Conservation (phyloP, 2,113 vertebrate species). For the Parus major region DNA sequence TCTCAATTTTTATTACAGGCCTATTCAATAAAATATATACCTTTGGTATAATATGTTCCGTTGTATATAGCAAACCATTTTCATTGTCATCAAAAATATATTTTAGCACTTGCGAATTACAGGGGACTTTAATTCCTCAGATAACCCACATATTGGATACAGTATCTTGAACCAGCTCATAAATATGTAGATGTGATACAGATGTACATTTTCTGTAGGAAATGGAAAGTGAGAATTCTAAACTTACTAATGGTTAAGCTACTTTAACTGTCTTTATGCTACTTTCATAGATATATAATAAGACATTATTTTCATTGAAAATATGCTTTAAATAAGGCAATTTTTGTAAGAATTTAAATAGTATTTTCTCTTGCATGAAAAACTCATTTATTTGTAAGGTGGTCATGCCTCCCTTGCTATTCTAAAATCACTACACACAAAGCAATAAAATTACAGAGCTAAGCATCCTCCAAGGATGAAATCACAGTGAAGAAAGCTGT, state of each 20-base stretch:
- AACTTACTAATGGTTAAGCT: background rate
- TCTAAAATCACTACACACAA: constrained; percentile 36
- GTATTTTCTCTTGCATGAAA: constrained; percentile 2
- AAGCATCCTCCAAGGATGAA: constrained; percentile 59
- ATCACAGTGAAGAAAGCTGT: constrained; percentile 65
- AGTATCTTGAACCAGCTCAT: background rate
- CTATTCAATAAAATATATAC: constrained; percentile 64
- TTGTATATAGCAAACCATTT: constrained; percentile 64
- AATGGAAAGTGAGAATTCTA: constrained; percentile 13
- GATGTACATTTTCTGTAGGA: background rate
- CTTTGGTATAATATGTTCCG: constrained; percentile 56
- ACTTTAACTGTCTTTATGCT: constrained; percentile 25
- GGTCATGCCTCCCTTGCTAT: background rate
- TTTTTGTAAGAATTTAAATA: constrained; percentile 29
- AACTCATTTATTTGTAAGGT: background rate
- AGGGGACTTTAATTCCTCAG: constrained; percentile 30
- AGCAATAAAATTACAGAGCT: constrained; percentile 50
- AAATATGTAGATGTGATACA: background rate
- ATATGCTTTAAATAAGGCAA: constrained; percentile 65
- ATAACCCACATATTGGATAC: constrained; percentile 15
- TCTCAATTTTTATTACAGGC: constrained; percentile 37
- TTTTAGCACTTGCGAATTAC: constrained; percentile 49
- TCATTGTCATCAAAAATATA: constrained; percentile 62
- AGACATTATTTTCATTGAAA: constrained; percentile 64
- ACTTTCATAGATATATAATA: constrained; percentile 31